Evolutionary conservation across 2,797 vertebrate genomes (phyloP).

Genomic region (Galagoides demidoff): DNA sequence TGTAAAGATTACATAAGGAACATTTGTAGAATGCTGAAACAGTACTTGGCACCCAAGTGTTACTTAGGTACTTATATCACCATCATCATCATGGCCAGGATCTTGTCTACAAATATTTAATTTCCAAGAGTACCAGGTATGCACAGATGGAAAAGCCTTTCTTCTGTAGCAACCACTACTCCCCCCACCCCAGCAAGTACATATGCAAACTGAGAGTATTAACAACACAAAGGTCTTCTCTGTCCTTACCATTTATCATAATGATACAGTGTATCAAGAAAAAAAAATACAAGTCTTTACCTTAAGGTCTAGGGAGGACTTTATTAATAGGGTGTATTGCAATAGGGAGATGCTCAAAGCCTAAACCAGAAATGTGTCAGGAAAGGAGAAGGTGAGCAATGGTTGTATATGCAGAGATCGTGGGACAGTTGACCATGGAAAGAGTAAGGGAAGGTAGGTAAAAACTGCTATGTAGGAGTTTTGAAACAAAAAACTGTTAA

Average conservation of each 20-base stretch:
- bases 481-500: conserved; percentile 3
- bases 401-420: neutral
- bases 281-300: neutral
- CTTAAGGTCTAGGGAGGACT: neutral
- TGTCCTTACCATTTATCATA: neutral
- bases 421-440: neutral
- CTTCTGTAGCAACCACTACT: neutral
- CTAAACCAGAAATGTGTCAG: neutral
- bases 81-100: neutral
- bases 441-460: neutral
- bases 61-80: neutral
- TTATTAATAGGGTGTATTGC: neutral
- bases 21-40: neutral
- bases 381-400: neutral
- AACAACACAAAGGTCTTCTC: neutral
- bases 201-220: neutral
- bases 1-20: neutral
- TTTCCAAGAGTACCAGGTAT: neutral
- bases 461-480: neutral
- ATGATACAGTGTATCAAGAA: neutral
- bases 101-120: neutral
- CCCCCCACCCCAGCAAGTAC: neutral
- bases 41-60: neutral
- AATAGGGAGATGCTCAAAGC: neutral
- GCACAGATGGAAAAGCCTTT: neutral